These are phyloP conservation scores for Leptoclinus maculatus DNA, from an alignment of 2,797 vertebrate genomes.

Conservation along the genomic window DNA sequence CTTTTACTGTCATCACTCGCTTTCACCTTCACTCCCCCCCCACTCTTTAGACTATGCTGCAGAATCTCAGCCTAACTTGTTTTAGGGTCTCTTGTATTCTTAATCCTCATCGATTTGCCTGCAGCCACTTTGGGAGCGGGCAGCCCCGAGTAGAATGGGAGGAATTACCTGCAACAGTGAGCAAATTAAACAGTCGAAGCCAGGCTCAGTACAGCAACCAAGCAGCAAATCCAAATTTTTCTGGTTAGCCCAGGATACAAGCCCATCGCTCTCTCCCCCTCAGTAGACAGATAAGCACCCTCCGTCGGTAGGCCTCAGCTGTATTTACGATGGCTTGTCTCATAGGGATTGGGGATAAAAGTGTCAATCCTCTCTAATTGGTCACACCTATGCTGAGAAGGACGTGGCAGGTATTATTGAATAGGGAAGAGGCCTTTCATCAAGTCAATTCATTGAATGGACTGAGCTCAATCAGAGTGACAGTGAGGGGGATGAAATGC, in stretches of 20 bases:
- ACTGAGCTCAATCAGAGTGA: slow-evolving; percentile 13
- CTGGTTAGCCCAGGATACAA: slow-evolving; percentile 43
- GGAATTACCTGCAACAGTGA: slow-evolving; percentile 78
- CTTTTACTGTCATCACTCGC: neutral
- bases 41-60: neutral
- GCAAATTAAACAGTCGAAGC: slow-evolving; percentile 78
- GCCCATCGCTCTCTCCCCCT: neutral
- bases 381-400: slow-evolving; percentile 60
- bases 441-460: slow-evolving; percentile 45
- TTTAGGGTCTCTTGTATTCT: slow-evolving; percentile 57
- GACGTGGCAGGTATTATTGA: slow-evolving; percentile 56
- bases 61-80: slow-evolving; percentile 28
- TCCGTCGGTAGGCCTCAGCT: slow-evolving; percentile 27
- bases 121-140: slow-evolving; percentile 63
- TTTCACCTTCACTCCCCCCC: slow-evolving; percentile 4
- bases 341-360: slow-evolving; percentile 57
- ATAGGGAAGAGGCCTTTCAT: slow-evolving; percentile 50
- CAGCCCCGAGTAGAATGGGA: slow-evolving; percentile 59
- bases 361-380: slow-evolving; percentile 69
- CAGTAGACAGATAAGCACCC: slow-evolving; percentile 60
- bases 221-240: slow-evolving; percentile 76
- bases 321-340: slow-evolving; percentile 60
- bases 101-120: slow-evolving; percentile 74
- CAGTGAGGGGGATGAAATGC: neutral
- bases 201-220: slow-evolving; percentile 63